Evolutionary conservation across 2,113 vertebrate genomes (phyloP), one percentile per base, ranked within the genome.

Genomic region (Colossoma macropomum): DNA sequence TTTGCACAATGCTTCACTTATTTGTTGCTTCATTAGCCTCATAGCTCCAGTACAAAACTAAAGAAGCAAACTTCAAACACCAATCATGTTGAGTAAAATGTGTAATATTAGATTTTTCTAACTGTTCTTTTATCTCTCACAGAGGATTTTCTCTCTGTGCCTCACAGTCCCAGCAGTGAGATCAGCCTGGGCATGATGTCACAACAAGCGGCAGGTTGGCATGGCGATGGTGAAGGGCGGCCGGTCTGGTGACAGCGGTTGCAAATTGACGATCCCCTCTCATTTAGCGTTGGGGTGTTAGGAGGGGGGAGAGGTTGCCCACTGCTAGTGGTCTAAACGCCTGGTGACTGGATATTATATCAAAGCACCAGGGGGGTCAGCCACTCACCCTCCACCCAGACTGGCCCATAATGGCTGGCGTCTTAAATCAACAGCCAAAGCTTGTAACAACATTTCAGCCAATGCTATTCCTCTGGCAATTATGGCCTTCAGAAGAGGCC

Each of bases 401-500:
- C 84, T 81, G 65, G 83, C 79, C 80, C 65, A 65, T 88, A 88
- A 90, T 88, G 84, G 86, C 82, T 17, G 66, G 79, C 73, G 82
- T 86, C 84, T 87, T 90, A 88, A 90, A 90, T 87, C 87, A 88
- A 90, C 89, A 88, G 81, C 84, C 77, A 9, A 34, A 75, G 79
- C 86, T 77, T 86, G 89, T 84, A 88, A 87, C 86, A 88, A 89
- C 84, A 89, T 89, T 89, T 89, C 87, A 89, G 74, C 69, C 85
- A 59, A 76, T 89, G 88, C 88, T 89, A 87, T 88, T 89, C 81
- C 81, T 85, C 77, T 75, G 70, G 85, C 86, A 89, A 89, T 89
- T 88, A 89, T 48, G 59, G 84, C 82, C 79, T 80, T 79, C 66
- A 34, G 75, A 62, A 62, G 80, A 68, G 75, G 75, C 83, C 78